Evolutionary conservation across 92 coral and sea anemone species (phyloP), one percentile per base, ranked within the genome.

Genomic region (Palythoa grandiflora): DNA sequence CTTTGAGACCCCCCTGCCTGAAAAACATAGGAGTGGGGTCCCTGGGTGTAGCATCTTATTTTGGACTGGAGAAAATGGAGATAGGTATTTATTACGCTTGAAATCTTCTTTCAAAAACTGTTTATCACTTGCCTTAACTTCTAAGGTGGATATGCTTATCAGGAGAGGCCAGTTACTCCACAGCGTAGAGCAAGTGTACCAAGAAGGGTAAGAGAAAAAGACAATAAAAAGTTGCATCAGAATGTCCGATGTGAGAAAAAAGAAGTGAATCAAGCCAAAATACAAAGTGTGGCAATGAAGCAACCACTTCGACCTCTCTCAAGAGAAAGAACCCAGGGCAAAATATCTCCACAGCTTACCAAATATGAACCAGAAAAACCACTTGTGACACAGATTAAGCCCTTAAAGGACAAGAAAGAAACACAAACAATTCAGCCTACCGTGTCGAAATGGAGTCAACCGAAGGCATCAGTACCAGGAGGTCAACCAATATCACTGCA

Each of bases 401-500:
- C 75, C 2, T 65, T n/a, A 40, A 81, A 6, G 44, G 74, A 68
- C 13, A 47, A 20, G 6, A 81, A 66, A 15, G 38, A 66, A 7
- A 15, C n/a, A 6, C 12, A 14, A 11, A 16, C 28, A 10, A 28
- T 21, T 13, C 20, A 15, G 5, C 73, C 57, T 11, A 36, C 61
- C 48, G 60, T 50, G 35, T 28, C 5, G 14, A 54, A 10, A 77
- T 48, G 1, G 13, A 21, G 16, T 55, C 75, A 75, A 72, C 90
- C 90, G 19, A 87, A 87, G 40, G 85, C 81, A 51, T 80, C 94
- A 9, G 59, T 89, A 48, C 84, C 96, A 16, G 95, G 97, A 16
- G 97, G 97, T 40, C 86, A 92, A 53, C 95, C 95, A 57, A 94
- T 94, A 73, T 88, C 93, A 36, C 80, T 93, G 28, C 90, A 87